A percentile compares a stretch with the other conserved stretches of the same genome.
Conservation (phyloP, 2,888 invertebrate species). For the Eudasyphora cyanicolor region DNA sequence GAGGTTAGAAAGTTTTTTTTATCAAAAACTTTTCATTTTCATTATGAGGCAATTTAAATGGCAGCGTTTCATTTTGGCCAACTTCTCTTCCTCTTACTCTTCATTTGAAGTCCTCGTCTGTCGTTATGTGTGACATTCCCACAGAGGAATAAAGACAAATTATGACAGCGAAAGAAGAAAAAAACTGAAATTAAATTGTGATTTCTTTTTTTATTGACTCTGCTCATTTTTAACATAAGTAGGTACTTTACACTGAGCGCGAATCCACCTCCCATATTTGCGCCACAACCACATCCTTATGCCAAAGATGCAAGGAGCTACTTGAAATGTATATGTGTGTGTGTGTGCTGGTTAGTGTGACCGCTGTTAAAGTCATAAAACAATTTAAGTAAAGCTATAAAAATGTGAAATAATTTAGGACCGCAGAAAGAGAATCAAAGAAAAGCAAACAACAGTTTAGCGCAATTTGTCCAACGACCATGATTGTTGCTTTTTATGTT, state of each 20-base stretch:
- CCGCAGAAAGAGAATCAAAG: neutral
- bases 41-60: neutral
- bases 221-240: neutral
- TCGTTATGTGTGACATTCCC: neutral
- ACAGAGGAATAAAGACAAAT: neutral
- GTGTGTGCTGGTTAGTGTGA: too few species aligned
- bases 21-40: neutral
- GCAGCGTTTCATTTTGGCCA: neutral
- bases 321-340: neutral
- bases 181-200: conserved; percentile 3
- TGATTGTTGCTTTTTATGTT: too few species aligned
- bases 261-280: neutral
- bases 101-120: too few species aligned
- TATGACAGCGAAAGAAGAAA: neutral
- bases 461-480: neutral
- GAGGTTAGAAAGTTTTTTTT: neutral
- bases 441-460: neutral
- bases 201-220: conserved; percentile 17
- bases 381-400: conserved; percentile 8
- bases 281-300: too few species aligned
- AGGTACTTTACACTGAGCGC: neutral
- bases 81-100: neutral
- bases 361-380: neutral
- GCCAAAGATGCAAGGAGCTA: neutral
- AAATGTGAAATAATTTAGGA: conserved; percentile 7